These are phyloP conservation scores for Oncorhynchus gorbuscha DNA, from an alignment of 2,113 vertebrate species.

Conservation along the genomic window DNA sequence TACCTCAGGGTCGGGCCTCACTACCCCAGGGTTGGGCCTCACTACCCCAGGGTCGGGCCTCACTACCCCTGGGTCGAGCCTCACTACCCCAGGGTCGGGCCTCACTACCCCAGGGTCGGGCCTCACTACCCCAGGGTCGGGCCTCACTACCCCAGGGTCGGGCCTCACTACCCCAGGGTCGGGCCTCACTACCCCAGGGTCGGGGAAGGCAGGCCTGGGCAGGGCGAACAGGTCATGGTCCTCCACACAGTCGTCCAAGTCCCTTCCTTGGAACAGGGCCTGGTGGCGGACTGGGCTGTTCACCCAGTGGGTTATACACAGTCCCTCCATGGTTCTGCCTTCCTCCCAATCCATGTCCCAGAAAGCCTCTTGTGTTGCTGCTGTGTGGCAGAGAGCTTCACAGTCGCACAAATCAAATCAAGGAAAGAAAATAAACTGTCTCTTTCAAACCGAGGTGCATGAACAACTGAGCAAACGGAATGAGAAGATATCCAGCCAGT, in stretches of 20 bases:
- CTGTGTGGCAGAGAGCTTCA: too few species aligned
- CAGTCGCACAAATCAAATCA: too few species aligned
- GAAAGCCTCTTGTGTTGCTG: too few species aligned
- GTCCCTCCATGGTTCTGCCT: constrained; percentile 66
- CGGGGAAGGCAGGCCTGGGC: constrained; percentile 68
- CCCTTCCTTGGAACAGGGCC: constrained; percentile 62
- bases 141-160: not conserved
- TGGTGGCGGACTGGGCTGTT: constrained; percentile 77
- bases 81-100: constrained; percentile 12
- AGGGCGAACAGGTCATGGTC: constrained; percentile 78
- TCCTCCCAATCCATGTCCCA: too few species aligned
- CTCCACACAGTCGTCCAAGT: constrained; percentile 68
- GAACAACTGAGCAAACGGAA: too few species aligned
- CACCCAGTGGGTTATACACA: constrained; percentile 75
- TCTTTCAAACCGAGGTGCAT: too few species aligned
- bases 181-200: constrained; percentile 5
- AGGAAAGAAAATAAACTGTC: too few species aligned
- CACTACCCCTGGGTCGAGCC: constrained; percentile 10
- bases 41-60: not conserved
- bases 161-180: constrained; percentile 18
- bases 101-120: too few species aligned
- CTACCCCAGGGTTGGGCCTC: constrained; percentile 8
- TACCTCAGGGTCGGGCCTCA: constrained; percentile 8
- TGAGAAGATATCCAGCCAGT: too few species aligned
- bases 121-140: constrained; percentile 10